Conservation (phyloP, 2,113 vertebrate species). For the Osmerus eperlanus region DNA sequence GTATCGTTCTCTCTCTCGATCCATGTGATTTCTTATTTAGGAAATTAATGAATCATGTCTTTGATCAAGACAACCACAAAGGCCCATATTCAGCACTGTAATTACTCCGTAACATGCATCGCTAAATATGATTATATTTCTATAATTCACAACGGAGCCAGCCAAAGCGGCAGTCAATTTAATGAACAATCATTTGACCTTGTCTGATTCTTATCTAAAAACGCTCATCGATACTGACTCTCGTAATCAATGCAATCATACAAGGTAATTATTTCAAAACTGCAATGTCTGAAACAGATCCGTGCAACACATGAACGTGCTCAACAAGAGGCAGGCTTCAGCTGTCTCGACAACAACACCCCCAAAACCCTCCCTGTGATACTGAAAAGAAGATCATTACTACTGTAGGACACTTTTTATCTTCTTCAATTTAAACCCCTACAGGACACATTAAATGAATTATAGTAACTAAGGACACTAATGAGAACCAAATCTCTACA, state of each 20-base stretch:
- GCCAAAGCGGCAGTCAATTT: constrained; percentile 30
- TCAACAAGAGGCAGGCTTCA: too few species aligned
- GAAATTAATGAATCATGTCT: neutral
- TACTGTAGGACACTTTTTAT: too few species aligned
- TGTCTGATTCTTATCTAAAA: constrained; percentile 47
- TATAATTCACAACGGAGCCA: constrained; percentile 48
- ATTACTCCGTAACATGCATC: constrained; percentile 21
- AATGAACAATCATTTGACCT: constrained; percentile 43
- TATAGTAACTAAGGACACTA: neutral
- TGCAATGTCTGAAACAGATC: neutral
- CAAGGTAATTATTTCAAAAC: neutral
- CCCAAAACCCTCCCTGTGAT: too few species aligned
- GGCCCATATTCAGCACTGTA: constrained; percentile 5
- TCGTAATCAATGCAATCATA: constrained; percentile 34
- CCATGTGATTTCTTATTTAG: neutral
- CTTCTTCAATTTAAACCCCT: too few species aligned
- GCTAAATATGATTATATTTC: constrained; percentile 49
- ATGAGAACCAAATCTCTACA: neutral
- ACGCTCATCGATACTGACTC: constrained; percentile 31
- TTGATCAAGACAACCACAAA: neutral
- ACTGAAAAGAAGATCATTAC: too few species aligned
- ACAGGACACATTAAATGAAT: neutral
- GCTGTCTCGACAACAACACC: too few species aligned
- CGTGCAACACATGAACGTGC: neutral
- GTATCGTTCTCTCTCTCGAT: neutral